A percentile compares a stretch with the other conserved stretches of the same genome.
Conservation (phyloP, 2,797 vertebrate species). For the Spatula clypeata region DNA sequence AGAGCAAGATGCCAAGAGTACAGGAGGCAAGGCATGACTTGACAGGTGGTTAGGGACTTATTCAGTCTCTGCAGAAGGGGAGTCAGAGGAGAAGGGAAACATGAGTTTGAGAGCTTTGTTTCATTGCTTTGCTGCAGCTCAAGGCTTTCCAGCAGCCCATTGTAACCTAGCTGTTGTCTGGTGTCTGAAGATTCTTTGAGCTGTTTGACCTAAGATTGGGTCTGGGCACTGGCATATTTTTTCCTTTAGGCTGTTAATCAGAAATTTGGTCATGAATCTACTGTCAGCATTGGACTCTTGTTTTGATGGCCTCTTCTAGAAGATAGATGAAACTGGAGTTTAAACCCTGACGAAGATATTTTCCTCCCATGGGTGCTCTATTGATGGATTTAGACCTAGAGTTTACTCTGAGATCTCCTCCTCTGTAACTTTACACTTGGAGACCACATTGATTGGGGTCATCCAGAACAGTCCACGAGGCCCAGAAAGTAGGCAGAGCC, state of each 20-base stretch:
- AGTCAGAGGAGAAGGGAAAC: background rate
- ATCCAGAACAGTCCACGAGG: background rate
- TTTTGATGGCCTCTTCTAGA: background rate
- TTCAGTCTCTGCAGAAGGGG: background rate
- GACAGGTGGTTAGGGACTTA: conserved; percentile 34
- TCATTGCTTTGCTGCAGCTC: fast-evolving
- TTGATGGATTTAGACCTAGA: background rate
- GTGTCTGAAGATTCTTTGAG: background rate
- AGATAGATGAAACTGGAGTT: background rate
- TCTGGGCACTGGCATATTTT: background rate
- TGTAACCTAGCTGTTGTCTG: fast-evolving
- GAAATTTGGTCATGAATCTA: background rate
- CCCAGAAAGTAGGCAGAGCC: background rate
- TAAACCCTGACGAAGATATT: background rate
- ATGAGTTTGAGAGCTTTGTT: background rate
- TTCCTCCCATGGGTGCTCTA: background rate
- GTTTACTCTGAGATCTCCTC: background rate
- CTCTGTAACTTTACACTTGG: background rate
- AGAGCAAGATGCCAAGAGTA: conserved; percentile 5
- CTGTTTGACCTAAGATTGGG: background rate
- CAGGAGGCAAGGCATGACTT: background rate
- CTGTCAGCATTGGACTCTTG: background rate
- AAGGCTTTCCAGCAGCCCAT: background rate
- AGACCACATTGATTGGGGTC: background rate
- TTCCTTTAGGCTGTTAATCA: background rate